These are phyloP conservation scores for Takifugu flavidus DNA, from an alignment of 2,113 vertebrate genomes.

Conservation along the genomic window DNA sequence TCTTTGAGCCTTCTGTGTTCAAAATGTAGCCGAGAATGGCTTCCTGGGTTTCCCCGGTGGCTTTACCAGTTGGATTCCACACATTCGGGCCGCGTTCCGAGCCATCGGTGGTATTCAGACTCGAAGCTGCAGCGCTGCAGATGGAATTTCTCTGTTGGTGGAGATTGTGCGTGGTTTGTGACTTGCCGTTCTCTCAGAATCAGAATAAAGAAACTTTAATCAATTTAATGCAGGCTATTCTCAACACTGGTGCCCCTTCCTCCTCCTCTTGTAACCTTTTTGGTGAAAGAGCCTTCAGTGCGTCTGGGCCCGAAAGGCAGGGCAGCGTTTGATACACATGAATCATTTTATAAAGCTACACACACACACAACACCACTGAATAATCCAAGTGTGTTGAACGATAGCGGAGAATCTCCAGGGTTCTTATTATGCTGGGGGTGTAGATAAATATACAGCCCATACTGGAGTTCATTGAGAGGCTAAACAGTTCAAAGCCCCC, in stretches of 20 bases:
- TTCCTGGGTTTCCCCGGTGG: too few species aligned
- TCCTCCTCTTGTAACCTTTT: not conserved
- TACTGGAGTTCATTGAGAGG: slow-evolving; percentile 37
- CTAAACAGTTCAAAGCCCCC: slow-evolving; percentile 55
- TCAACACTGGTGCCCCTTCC: not conserved
- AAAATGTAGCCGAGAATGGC: too few species aligned
- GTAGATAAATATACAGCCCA: slow-evolving; percentile 9
- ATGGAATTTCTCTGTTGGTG: not conserved
- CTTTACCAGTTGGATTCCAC: not conserved
- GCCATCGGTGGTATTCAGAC: not conserved
- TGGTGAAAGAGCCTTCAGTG: not conserved
- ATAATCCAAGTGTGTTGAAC: slow-evolving; percentile 11
- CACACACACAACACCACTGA: not conserved
- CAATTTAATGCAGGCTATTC: not conserved
- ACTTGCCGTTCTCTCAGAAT: slow-evolving; percentile 1
- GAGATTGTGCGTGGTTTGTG: not conserved
- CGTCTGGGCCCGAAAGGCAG: not conserved
- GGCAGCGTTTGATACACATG: slow-evolving; percentile 6
- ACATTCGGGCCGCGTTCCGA: slow-evolving; percentile 5
- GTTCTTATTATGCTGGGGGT: slow-evolving; percentile 29
- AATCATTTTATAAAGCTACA: slow-evolving; percentile 4
- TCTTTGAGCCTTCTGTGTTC: too few species aligned
- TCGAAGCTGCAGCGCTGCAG: not conserved
- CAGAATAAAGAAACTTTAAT: not conserved
- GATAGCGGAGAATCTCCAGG: slow-evolving; percentile 15